Evolutionary conservation across 2,888 invertebrate species (phyloP).

Genomic region (Patella pellucida): DNA sequence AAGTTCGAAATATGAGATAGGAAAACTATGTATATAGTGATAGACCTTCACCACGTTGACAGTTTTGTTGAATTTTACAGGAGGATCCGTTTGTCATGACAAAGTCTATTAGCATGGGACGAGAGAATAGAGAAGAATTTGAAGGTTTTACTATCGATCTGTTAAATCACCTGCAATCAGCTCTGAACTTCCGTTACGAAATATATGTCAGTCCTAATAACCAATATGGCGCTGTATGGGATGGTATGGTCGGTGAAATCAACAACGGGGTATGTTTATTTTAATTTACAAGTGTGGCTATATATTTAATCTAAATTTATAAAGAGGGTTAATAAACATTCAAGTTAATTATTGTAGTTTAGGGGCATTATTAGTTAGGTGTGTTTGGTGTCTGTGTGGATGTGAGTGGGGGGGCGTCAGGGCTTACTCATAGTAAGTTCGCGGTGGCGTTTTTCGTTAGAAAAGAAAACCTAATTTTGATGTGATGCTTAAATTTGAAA

Average conservation of each 20-base stretch:
- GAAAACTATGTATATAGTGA: too few relatives aligned
- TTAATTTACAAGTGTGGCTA: not conserved
- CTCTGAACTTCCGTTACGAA: slow-evolving; percentile 50
- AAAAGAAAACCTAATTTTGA: too few relatives aligned
- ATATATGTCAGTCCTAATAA: slow-evolving; percentile 49
- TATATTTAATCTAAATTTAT: too few relatives aligned
- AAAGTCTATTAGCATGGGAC: slow-evolving; percentile 15
- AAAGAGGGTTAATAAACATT: too few relatives aligned
- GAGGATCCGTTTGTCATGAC: slow-evolving; percentile 61
- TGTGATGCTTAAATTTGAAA: not conserved
- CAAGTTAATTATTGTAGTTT: too few relatives aligned
- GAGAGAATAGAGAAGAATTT: slow-evolving; percentile 39
- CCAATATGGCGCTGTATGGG: slow-evolving; percentile 46
- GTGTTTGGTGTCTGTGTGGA: too few relatives aligned
- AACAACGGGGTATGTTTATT: slow-evolving; percentile 44
- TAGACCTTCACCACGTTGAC: not conserved
- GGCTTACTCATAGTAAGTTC: too few relatives aligned
- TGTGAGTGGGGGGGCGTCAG: too few relatives aligned
- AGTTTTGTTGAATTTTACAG: slow-evolving; percentile 34
- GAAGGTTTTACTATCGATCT: slow-evolving; percentile 62
- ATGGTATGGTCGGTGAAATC: slow-evolving; percentile 59
- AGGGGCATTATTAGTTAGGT: too few relatives aligned
- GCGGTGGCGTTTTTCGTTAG: too few relatives aligned
- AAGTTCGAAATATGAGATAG: too few relatives aligned
- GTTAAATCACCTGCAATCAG: slow-evolving; percentile 41